These are phyloP conservation scores for Falco naumanni DNA, from an alignment of 2,797 vertebrate species.

Conservation along the genomic window DNA sequence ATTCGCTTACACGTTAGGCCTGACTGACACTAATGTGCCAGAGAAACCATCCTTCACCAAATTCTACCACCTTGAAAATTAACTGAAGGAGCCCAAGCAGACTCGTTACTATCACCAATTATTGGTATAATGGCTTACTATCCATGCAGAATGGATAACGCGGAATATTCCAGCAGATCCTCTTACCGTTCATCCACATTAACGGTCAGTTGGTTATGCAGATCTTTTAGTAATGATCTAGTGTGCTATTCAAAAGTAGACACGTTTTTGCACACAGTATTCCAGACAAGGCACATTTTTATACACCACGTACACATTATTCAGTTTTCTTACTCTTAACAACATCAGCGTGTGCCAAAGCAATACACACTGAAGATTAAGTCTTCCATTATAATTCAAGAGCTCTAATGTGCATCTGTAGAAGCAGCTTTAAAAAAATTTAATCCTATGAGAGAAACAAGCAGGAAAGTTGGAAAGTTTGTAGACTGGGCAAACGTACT, in stretches of 20 bases:
- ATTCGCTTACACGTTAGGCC: not conserved
- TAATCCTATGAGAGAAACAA: not conserved
- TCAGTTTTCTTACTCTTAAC: not conserved
- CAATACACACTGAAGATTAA: not conserved
- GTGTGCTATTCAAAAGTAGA: not conserved
- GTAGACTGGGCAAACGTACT: accelerated
- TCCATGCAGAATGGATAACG: accelerated
- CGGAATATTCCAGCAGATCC: not conserved
- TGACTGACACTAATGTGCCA: not conserved
- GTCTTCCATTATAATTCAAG: accelerated
- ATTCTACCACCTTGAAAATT: not conserved
- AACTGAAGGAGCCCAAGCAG: not conserved
- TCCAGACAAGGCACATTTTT: not conserved
- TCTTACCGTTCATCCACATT: not conserved
- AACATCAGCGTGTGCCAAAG: not conserved
- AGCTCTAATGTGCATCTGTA: not conserved
- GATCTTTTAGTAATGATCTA: not conserved
- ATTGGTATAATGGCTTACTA: not conserved
- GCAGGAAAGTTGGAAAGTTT: accelerated
- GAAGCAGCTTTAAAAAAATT: not conserved
- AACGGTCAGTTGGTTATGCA: accelerated
- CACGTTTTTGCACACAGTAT: not conserved
- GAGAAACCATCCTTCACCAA: not conserved
- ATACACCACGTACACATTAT: accelerated
- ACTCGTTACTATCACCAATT: not conserved